These are phyloP conservation scores for Channallabes apus DNA, from an alignment of 2,797 vertebrate species.

Conservation along the genomic window DNA sequence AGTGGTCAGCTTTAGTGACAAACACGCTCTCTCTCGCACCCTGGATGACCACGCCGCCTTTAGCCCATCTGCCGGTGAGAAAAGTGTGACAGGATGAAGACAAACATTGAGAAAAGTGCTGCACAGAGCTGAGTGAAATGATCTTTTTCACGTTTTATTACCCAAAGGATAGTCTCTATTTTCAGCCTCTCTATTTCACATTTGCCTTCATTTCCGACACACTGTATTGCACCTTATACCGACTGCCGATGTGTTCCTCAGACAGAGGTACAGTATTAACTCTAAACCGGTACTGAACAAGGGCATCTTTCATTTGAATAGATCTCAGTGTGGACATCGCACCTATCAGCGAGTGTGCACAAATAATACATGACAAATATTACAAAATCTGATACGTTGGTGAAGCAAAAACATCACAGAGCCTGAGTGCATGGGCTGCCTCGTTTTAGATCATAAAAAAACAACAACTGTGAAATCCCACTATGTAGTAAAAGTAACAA, in stretches of 20 bases:
- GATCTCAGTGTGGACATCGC: neutral
- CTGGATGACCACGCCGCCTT: constrained; percentile 89
- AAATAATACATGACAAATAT: neutral
- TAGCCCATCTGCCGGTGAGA: constrained; percentile 83
- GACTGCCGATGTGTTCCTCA: neutral
- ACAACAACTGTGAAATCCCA: neutral
- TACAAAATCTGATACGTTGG: neutral
- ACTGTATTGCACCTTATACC: neutral
- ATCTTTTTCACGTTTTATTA: neutral
- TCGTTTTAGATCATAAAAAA: neutral
- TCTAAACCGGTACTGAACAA: neutral
- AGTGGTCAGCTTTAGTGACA: constrained; percentile 91
- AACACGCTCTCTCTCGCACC: constrained; percentile 87
- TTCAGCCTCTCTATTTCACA: neutral
- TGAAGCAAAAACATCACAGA: neutral
- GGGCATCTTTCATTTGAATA: neutral
- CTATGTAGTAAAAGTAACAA: neutral
- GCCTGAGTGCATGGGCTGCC: too few relatives aligned
- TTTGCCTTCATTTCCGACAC: neutral
- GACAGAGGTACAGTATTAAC: neutral
- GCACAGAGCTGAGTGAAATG: neutral
- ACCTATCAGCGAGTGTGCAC: neutral
- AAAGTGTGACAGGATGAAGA: neutral
- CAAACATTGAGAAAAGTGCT: neutral
- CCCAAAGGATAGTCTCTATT: neutral